Percentiles rank a stretch among this genome's conserved stretches.
These are phyloP conservation scores for Pandemis cinnamomeana DNA, from an alignment of 2,888 invertebrate species.

Conservation along the genomic window DNA sequence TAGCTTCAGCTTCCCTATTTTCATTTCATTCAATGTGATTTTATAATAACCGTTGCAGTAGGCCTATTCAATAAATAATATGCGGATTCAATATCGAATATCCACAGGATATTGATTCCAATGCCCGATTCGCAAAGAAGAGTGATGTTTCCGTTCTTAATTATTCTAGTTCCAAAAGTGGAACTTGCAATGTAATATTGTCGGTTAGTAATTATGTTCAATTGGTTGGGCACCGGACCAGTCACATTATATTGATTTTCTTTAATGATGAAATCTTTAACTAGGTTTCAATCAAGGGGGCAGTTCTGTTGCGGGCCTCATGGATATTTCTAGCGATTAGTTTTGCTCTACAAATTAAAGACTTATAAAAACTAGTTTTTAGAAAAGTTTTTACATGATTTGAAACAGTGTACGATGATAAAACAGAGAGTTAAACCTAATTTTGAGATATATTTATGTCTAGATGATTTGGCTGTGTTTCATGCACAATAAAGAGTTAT, in stretches of 20 bases:
- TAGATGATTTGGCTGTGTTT: too few species aligned
- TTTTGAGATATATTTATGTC: too few species aligned
- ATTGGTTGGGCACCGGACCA: constrained; percentile 16
- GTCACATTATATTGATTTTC: constrained; percentile 9
- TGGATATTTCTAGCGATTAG: too few species aligned
- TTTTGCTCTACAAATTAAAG: background rate
- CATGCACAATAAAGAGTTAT: too few species aligned
- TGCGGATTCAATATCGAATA: constrained; percentile 33
- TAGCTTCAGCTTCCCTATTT: background rate
- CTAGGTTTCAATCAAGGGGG: background rate
- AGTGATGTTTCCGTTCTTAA: constrained; percentile 40
- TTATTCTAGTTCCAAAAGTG: constrained; percentile 34
- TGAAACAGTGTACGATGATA: too few species aligned
- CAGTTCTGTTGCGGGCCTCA: background rate
- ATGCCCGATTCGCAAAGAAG: constrained; percentile 31
- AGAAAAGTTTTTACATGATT: too few species aligned
- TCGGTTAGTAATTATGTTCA: constrained; percentile 23
- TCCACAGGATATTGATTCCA: constrained; percentile 35
- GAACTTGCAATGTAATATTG: constrained; percentile 20
- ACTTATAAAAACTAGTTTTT: background rate
- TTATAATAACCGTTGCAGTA: constrained; percentile 1
- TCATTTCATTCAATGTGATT: background rate
- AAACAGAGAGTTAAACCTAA: too few species aligned
- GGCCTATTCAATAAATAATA: constrained; percentile 23
- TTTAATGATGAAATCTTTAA: background rate